Conservation (phyloP, 1,140 invertebrate genomes). For the Tetranychus urticae region DNA sequence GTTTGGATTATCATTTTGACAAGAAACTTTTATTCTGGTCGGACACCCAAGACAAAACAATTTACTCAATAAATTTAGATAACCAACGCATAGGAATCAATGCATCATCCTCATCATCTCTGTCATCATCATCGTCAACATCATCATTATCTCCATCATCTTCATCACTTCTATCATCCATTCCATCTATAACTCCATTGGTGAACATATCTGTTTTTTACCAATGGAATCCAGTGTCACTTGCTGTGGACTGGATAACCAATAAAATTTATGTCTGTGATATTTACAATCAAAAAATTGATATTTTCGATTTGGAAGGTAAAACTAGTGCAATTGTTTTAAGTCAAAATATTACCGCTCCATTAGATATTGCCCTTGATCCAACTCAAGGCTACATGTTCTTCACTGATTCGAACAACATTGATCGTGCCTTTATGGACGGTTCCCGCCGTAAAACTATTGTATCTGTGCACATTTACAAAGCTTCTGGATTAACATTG, state of each 20-base stretch:
- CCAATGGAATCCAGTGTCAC: conserved; percentile 58
- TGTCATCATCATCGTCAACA: background rate
- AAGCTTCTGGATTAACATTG: conserved; percentile 57
- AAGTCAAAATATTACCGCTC: conserved; percentile 67
- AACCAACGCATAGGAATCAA: background rate
- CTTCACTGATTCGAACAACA: conserved; percentile 69
- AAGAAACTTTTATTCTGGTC: conserved; percentile 75
- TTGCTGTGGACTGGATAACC: conserved; percentile 91
- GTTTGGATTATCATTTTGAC: conserved; percentile 62
- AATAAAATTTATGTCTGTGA: conserved; percentile 90
- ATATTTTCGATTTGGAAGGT: conserved; percentile 68
- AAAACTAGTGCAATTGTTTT: conserved; percentile 63
- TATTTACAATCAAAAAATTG: conserved; percentile 65
- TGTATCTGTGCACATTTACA: conserved; percentile 71
- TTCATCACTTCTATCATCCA: conserved; percentile 9
- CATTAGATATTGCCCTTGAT: conserved; percentile 71
- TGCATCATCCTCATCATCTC: background rate
- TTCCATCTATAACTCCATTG: background rate
- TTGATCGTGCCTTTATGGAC: conserved; percentile 72
- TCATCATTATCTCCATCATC: conserved; percentile 11
- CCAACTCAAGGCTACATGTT: conserved; percentile 71
- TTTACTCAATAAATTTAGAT: background rate
- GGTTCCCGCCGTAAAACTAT: conserved; percentile 51
- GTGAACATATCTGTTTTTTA: conserved; percentile 44
- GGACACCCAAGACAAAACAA: conserved; percentile 45